Base-by-base conservation (phyloP, 1,140 invertebrate species). In the Prorops nasuta region DNA sequence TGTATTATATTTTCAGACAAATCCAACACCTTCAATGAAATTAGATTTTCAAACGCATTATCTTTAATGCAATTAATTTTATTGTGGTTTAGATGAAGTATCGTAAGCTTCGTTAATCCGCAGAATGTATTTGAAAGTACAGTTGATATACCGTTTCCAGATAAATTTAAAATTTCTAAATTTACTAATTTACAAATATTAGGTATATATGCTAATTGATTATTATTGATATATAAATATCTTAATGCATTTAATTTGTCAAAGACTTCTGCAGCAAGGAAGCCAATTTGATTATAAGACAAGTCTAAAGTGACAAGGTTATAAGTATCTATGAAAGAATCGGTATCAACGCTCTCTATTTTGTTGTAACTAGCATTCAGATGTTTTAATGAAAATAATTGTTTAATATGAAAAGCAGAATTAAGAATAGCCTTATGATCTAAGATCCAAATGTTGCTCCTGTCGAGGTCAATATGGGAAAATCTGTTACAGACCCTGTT, bases 51-150 rank as follows among this genome's bases (percentile, higher is more conserved):
- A 17, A 60, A 51, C 0, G 28, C 12, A 0, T n/a, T 0, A 0
- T 2, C 3, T 3, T 52, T 24, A 16, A 63, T 24, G 1, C n/a
- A 0, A 0, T 7, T 6, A 19, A 63, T 48, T 0, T 1, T 1
- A 22, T 63, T 63, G 1, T 46, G 39, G 3, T 17, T 21, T 3
- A 63, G 40, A 9, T 31, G 22, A 1, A 63, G 50, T 7, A 14
- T 45, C n/a, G n/a, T n/a, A n/a, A n/a, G n/a, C 16, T 16, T 16
- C 0, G 60, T 44, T 0, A 14, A 34, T 2, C 0, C 3, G 1
- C 54, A 19, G 18, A 43, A 9, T 1, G 3, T 0, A 3, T 14
- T 17, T 3, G 1, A 21, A 24, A 19, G n/a, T 2, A 20, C 32
- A 1, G 2, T 2, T 24, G 15, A n/a, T 1, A 63, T 51, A 1